Evolutionary conservation across 2,888 invertebrate species (phyloP).

Genomic region (Epinotia demarniana): DNA sequence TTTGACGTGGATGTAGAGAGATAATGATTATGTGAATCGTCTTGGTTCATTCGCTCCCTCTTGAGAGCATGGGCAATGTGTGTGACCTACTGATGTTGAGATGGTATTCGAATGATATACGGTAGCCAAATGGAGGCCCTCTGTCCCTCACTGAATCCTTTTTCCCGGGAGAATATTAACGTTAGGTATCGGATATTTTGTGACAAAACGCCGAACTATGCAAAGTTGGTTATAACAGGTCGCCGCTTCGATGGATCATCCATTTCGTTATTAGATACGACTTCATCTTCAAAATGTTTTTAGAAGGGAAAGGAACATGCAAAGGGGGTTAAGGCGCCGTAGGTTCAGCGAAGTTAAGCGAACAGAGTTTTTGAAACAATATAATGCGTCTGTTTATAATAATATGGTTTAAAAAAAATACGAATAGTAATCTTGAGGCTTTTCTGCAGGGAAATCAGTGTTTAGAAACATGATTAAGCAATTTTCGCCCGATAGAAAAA

Average conservation of each 20-base stretch:
- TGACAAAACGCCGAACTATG: slow-evolving; percentile 16
- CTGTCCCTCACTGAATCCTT: slow-evolving; percentile 18
- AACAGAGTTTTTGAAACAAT: no score
- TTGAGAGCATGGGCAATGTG: neutral
- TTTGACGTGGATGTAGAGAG: neutral
- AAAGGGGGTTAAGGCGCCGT: no score
- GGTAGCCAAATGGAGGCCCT: no score
- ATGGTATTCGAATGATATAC: no score
- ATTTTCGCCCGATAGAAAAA: no score
- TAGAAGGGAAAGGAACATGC: neutral
- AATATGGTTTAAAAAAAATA: no score
- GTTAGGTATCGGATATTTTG: slow-evolving; percentile 29
- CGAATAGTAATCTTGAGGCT: no score
- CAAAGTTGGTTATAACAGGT: slow-evolving; percentile 11
- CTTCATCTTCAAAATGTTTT: neutral
- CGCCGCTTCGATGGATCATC: slow-evolving; percentile 21
- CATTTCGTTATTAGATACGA: slow-evolving; percentile 10
- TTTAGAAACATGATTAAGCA: no score
- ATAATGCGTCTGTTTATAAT: no score
- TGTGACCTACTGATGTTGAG: neutral
- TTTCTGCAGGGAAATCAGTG: no score
- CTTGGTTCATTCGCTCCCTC: neutral
- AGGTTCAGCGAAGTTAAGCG: no score
- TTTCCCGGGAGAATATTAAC: slow-evolving; percentile 37
- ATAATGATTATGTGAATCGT: neutral